phyloP scores from a whole-genome alignment of 2,888 invertebrate species.

The Pollenia angustigena region DNA sequence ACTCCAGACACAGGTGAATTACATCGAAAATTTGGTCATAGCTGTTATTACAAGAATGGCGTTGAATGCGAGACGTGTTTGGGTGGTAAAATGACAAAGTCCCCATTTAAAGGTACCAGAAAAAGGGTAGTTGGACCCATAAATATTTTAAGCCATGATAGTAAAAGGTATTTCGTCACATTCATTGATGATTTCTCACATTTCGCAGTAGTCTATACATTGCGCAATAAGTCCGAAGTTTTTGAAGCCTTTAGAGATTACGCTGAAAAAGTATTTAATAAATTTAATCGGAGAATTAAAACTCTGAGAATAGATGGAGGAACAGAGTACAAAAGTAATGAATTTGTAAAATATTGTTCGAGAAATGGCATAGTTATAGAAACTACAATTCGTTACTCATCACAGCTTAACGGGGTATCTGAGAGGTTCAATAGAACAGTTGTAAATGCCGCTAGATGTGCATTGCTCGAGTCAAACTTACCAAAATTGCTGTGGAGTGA shows the following conservation, averaged over 20 bases:
- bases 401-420: conserved; percentile 44
- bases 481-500: conserved; percentile 54
- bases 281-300: conserved; percentile 37
- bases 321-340: conserved; percentile 29
- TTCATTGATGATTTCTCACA: conserved; percentile 31
- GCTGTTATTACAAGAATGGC: neutral
- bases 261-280: conserved; percentile 19
- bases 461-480: conserved; percentile 23
- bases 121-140: conserved; percentile 33
- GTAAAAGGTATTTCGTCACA: conserved; percentile 24
- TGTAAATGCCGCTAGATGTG: conserved; percentile 35
- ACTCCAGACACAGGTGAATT: conserved; percentile 1
- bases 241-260: conserved; percentile 36
- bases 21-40: conserved; percentile 5
- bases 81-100: conserved; percentile 22
- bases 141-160: conserved; percentile 5
- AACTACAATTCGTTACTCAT: conserved; percentile 37
- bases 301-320: conserved; percentile 17
- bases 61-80: conserved; percentile 36
- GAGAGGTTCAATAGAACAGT: conserved; percentile 49
- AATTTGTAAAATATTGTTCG: conserved; percentile 39
- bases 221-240: conserved; percentile 8
- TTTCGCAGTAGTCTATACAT: conserved; percentile 19
- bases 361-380: conserved; percentile 15
- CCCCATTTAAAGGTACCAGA: conserved; percentile 35